Evolutionary conservation across 2,888 invertebrate species (phyloP), one percentile per base, ranked within the genome.

Genomic region (Pyrocoelia pectoralis): DNA sequence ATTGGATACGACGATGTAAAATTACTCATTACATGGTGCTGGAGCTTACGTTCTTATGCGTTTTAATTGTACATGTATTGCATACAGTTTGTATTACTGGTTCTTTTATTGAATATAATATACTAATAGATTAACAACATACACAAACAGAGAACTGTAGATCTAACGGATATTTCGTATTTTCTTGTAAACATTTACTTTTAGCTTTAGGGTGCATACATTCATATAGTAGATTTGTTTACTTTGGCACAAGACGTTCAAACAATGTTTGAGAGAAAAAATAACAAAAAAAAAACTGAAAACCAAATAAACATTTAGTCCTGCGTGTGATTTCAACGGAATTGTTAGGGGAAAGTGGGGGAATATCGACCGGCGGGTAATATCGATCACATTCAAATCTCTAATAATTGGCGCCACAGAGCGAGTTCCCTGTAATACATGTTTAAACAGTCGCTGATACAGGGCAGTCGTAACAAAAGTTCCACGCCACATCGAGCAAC

Each of bases 171-270:
- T 52, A 54, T 60, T 28, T 60, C 56, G 55, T 64, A 59, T 60
- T 52, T 56, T 64, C n/a, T 48, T 53, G 55, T 65, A 65, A 65
- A 65, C 55, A 65, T 65, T 65, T 61, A 61, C 65, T 59, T 56
- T 54, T 55, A 55, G 29, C 61, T 64, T 43, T 58, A 57, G 58
- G 46, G 54, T 56, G 51, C 49, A 54, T 49, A 55, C 55, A 65
- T 58, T 63, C 55, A 74, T 74, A 68, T 72, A 74, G 70, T 72
- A 66, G 50, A 57, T 56, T 54, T 73, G 72, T 73, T 72, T 73
- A 73, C 70, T 65, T 70, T 72, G 70, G 70, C 72, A 67, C 70
- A 59, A 67, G 63, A 62, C 69, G 66, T 71, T 72, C 70, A 73
- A 73, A 73, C 73, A 72, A 67, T 69, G 67, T 66, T 67, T 68